Evolutionary conservation across 2,797 vertebrate genomes (phyloP).

Genomic region (Brotula barbata): DNA sequence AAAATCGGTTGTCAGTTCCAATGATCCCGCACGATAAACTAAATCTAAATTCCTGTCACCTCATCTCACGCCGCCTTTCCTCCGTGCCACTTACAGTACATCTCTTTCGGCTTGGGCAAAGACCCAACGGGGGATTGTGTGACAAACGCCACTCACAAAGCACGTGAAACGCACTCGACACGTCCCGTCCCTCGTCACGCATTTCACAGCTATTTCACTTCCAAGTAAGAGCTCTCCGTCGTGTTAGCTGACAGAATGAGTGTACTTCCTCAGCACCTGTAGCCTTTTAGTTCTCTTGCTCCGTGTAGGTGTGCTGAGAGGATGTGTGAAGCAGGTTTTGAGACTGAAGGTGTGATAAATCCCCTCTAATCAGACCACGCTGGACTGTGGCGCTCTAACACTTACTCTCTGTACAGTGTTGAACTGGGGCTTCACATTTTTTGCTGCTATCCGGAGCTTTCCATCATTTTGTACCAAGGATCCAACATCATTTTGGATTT

Average conservation of each 20-base stretch:
- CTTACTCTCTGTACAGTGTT: constrained; percentile 6
- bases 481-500: too few relatives aligned
- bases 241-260: constrained; percentile 16
- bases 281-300: neutral
- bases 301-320: neutral
- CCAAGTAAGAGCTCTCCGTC: constrained; percentile 17
- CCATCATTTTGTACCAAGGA: too few relatives aligned
- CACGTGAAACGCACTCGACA: constrained; percentile 41
- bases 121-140: constrained; percentile 27
- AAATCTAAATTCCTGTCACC: constrained; percentile 15
- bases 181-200: constrained; percentile 42
- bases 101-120: constrained; percentile 18
- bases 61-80: constrained; percentile 11
- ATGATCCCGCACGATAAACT: constrained; percentile 14
- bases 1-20: constrained; percentile 17
- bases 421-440: neutral
- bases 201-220: constrained; percentile 38
- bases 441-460: too few relatives aligned
- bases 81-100: neutral
- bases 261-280: constrained; percentile 4
- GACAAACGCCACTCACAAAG: constrained; percentile 22
- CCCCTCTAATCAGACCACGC: constrained; percentile 15
- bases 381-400: neutral
- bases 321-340: constrained; percentile 43
- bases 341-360: constrained; percentile 35